Percentiles rank a stretch among this genome's conserved stretches.
phyloP scores from a whole-genome alignment of 1,140 invertebrate genomes.

The Manduca sexta region DNA sequence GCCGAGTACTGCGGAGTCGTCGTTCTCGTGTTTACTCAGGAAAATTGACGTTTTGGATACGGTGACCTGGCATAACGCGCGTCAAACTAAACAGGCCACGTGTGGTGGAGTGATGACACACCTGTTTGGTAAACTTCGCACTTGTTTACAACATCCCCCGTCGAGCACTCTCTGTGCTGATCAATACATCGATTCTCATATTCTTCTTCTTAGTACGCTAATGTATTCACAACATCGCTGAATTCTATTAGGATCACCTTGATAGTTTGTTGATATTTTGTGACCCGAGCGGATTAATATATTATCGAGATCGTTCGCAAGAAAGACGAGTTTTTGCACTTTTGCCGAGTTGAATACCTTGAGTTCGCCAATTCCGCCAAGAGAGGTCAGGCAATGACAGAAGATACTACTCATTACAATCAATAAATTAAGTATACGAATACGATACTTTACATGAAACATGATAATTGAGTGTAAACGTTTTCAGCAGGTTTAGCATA shows the following conservation, averaged over 20 bases:
- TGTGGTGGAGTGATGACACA: slow-evolving; percentile 11
- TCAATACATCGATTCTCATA: too few relatives aligned
- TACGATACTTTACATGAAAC: too few relatives aligned
- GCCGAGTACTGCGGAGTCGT: slow-evolving; percentile 15
- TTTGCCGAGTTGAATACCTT: slow-evolving; percentile 33
- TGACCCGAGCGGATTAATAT: slow-evolving; percentile 14
- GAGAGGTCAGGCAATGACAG: slow-evolving; percentile 42
- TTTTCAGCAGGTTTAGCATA: too few relatives aligned
- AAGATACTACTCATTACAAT: too few relatives aligned
- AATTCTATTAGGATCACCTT: slow-evolving; percentile 13
- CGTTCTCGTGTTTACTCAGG: slow-evolving; percentile 36
- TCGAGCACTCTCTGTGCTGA: not conserved
- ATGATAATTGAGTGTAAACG: too few relatives aligned
- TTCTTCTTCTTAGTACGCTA: too few relatives aligned
- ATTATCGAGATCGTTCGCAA: slow-evolving; percentile 23
- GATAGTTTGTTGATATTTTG: slow-evolving; percentile 30
- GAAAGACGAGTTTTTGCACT: slow-evolving; percentile 33
- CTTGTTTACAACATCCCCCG: not conserved
- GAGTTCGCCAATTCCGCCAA: slow-evolving; percentile 23
- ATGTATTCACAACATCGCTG: not conserved
- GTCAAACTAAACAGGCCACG: slow-evolving; percentile 18
- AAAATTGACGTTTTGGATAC: slow-evolving; percentile 34
- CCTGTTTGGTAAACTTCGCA: slow-evolving; percentile 12
- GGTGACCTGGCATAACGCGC: slow-evolving; percentile 12
- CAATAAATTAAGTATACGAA: too few relatives aligned